Percentiles rank a stretch among this genome's conserved stretches.
Conservation (phyloP, 2,797 vertebrate genomes). For the Microcaecilia unicolor region DNA sequence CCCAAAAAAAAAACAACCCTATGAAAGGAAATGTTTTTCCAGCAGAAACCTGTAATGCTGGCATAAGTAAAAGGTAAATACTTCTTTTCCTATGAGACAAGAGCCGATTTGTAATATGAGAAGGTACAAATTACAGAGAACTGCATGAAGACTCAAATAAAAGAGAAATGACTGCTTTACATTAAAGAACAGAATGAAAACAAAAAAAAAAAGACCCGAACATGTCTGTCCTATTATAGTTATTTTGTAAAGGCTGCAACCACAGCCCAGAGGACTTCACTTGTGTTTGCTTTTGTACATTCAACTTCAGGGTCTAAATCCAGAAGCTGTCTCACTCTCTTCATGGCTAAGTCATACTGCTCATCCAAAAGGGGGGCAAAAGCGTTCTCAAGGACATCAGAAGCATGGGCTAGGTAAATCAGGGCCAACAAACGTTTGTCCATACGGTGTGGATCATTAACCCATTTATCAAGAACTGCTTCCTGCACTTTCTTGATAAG, state of each 20-base stretch:
- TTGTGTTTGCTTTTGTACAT: slow-evolving; percentile 78
- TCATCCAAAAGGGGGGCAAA: slow-evolving; percentile 89
- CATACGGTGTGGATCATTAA: slow-evolving; percentile 91
- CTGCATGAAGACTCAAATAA: slow-evolving; percentile 38
- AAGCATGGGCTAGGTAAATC: slow-evolving; percentile 88
- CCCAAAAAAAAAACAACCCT: too few species aligned
- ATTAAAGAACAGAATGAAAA: slow-evolving; percentile 18
- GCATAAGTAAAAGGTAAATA: slow-evolving; percentile 32
- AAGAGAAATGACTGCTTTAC: slow-evolving; percentile 43
- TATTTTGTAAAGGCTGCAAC: slow-evolving; percentile 93
- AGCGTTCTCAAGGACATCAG: slow-evolving; percentile 90
- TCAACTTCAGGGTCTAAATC: slow-evolving; percentile 91
- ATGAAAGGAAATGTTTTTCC: slow-evolving; percentile 52
- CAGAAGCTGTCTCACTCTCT: slow-evolving; percentile 83
- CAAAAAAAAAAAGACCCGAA: too few species aligned
- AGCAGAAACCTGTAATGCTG: slow-evolving; percentile 46
- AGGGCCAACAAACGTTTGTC: slow-evolving; percentile 89
- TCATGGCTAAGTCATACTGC: slow-evolving; percentile 92
- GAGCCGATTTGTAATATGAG: slow-evolving; percentile 35
- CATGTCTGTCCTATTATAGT: slow-evolving; percentile 32
- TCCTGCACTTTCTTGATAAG: slow-evolving; percentile 94
- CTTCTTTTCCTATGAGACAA: slow-evolving; percentile 40
- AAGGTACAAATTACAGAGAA: slow-evolving; percentile 52
- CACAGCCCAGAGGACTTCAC: slow-evolving; percentile 88
- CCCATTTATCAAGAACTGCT: slow-evolving; percentile 88